These are phyloP conservation scores for Sterna hirundo DNA, from an alignment of 2,113 vertebrate genomes.

Conservation along the genomic window DNA sequence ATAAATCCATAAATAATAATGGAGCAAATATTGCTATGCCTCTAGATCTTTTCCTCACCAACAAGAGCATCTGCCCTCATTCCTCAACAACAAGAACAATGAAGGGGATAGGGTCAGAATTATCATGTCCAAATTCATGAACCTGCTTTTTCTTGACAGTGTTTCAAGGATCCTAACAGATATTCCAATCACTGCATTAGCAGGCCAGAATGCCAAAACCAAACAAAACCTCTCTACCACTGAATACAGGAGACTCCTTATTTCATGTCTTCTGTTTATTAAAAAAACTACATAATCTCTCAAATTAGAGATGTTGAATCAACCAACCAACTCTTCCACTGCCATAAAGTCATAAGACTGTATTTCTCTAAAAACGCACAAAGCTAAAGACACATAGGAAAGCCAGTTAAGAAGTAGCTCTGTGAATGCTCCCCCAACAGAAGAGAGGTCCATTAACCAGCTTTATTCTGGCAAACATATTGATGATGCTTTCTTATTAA, in stretches of 20 bases:
- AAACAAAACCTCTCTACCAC: not conserved
- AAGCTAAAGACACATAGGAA: not conserved
- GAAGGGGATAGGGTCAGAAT: not conserved
- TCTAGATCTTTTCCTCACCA: not conserved
- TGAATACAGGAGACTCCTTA: not conserved
- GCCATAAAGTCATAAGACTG: not conserved
- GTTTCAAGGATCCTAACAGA: not conserved
- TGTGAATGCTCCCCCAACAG: not conserved
- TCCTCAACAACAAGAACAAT: not conserved
- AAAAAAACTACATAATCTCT: not conserved
- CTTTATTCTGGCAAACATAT: not conserved
- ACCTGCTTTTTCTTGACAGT: not conserved
- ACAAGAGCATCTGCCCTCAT: not conserved
- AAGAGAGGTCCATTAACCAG: not conserved
- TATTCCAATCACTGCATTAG: not conserved
- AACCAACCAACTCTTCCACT: not conserved
- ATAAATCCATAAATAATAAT: not conserved
- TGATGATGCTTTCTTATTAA: not conserved
- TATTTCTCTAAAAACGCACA: not conserved
- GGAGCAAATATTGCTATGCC: not conserved
- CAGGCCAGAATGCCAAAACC: not conserved
- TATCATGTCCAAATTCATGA: not conserved
- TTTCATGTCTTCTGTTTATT: not conserved
- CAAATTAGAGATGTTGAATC: not conserved
- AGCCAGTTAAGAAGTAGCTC: not conserved